Evolutionary conservation across 2,888 invertebrate genomes (phyloP), one percentile per base, ranked within the genome.

Genomic region (Agrotis ipsilon): DNA sequence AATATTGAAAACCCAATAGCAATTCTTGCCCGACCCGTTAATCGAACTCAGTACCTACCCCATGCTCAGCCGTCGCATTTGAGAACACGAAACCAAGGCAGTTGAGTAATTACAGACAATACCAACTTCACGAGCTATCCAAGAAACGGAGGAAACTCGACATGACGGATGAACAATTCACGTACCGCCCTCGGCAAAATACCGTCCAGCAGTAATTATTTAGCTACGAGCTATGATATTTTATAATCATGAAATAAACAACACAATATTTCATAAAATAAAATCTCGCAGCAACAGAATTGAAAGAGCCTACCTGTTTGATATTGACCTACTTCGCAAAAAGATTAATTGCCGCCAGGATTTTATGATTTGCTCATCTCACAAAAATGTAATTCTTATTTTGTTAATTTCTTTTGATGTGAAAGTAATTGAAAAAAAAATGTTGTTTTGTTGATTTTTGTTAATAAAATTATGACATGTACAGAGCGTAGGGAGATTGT

Each of bases 381-480:
- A 48, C 5, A 39, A 52, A 46, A 55, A 16, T 61, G n/a, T 46
- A n/a, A 43, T 39, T 18, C 24, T 46, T 39, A 39, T 75, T 68
- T 74, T 27, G 13, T 21, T 64, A 54, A 65, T 27, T 48, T 16
- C 19, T 9, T 75, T 65, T 55, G 46, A 48, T 46, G n/a, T 7
- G 43, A 43, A 55, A 66, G n/a, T 72, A 75, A 72, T 63, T 63
- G 39, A 43, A 71, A 73, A 24, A 43, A 71, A 73, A 24, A 46
- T 21, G 1, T 32, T 39, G 16, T 46, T 61, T 46, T 52, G 16
- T 46, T 32, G 21, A 43, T n/a, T 2, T 39, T 43, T 43, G 16
- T 3, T n/a, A 27, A 51, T 32, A 43, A 32, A 18, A 73, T 39
- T 6, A 43, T 61, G 70, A 19, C 45, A 74, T 74, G 4, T 24